Evolutionary conservation across 2,113 vertebrate genomes (phyloP), one percentile per base, ranked within the genome.

Genomic region (Pelodiscus sinensis): DNA sequence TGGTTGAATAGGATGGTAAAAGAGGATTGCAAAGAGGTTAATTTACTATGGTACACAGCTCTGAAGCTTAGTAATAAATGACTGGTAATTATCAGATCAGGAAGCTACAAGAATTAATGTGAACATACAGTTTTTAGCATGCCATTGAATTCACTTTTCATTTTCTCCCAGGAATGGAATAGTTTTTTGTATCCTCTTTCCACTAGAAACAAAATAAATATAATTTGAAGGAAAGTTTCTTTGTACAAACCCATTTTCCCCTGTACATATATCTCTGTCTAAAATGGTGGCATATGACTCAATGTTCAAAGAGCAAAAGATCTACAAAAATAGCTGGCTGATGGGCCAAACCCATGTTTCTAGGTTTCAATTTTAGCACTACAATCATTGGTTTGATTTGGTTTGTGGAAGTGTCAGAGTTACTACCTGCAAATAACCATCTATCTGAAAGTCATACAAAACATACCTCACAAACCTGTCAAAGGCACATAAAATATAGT

Each of bases 51-150:
- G 77, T 0, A 2, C 31, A 89, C 73, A 93, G 52, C 35, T 90
- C 94, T 65, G 52, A 82, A 80, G 81, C 50, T 50, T 82, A 87
- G 68, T 50, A 92, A 81, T 79, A 93, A 92, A 87, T 80, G 79
- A 89, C 44, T 44, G 44, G 44, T 3, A 51, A 94, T 38, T 27
- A 85, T 15, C 44, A 92, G 55, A 51, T 94, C 29, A 81, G 35
- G 83, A 87, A 90, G n/a, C 79, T 44, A 85, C 51, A 65, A 94
- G 78, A 71, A n/a, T 31, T 87, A 57, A 12, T 85, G 18, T 83
- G 82, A 92, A 65, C 73, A 88, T 2, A 82, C 15, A 16, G 31
- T n/a, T 68, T 68, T 68, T n/a, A 68, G 62, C 31, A n/a, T 81
- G 5, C 51, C 89, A 79, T 68, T 29, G 31, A 96, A 89, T 89